These are phyloP conservation scores for Heliconius sara DNA, from an alignment of 2,888 invertebrate species.

Conservation along the genomic window DNA sequence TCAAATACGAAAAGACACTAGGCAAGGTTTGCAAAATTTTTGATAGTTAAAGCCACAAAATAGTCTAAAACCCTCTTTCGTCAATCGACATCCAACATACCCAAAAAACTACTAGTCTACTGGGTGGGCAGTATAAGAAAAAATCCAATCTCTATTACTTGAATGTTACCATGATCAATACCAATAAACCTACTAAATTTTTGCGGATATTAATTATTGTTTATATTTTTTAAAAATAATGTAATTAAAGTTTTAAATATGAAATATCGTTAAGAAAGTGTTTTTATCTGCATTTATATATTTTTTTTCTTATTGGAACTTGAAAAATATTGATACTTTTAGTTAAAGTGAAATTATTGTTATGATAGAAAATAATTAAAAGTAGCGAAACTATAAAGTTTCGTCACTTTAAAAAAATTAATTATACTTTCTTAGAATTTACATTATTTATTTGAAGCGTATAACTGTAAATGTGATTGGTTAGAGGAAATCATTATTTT, in stretches of 20 bases:
- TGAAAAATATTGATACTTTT: neutral
- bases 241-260: neutral
- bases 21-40: constrained; percentile 43
- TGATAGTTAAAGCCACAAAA: constrained; percentile 54
- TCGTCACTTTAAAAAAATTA: neutral
- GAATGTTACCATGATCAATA: constrained; percentile 42
- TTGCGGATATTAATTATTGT: neutral
- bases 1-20: constrained; percentile 26
- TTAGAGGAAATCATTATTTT: too few relatives aligned
- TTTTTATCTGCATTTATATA: neutral
- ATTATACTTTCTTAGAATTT: neutral
- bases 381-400: too few relatives aligned
- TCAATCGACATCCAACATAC: constrained; percentile 65
- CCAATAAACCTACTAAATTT: constrained; percentile 5
- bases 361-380: too few relatives aligned
- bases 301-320: neutral
- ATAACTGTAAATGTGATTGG: neutral
- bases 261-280: neutral
- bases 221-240: neutral
- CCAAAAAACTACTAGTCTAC: constrained; percentile 58
- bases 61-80: constrained; percentile 54
- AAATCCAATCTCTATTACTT: constrained; percentile 31
- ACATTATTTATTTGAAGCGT: neutral
- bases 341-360: too few relatives aligned
- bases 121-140: constrained; percentile 32